These are phyloP conservation scores for Abscondita cerata DNA, from an alignment of 2,888 invertebrate species.

Conservation along the genomic window DNA sequence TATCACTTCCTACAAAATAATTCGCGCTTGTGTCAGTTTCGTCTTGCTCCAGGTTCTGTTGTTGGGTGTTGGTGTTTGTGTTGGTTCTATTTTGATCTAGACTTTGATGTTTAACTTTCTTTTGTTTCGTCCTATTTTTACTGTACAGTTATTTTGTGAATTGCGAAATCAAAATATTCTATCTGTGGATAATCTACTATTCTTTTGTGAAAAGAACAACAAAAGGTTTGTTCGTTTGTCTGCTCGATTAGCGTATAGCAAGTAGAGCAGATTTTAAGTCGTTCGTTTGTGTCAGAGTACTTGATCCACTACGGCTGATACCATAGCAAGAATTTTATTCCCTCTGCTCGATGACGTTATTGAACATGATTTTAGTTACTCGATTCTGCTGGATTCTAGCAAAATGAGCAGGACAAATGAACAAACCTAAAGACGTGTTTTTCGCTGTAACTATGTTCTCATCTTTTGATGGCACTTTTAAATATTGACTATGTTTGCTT, in stretches of 20 bases:
- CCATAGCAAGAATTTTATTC: too few species aligned
- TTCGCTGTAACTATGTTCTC: background rate
- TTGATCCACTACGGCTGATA: too few species aligned
- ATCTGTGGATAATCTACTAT: background rate
- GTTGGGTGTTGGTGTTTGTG: background rate
- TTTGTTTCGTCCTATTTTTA: background rate
- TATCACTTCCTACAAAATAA: background rate
- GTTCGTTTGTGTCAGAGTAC: too few species aligned
- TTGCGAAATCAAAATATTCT: background rate
- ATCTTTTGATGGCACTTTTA: background rate
- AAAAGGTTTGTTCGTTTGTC: too few species aligned
- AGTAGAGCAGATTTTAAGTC: too few species aligned
- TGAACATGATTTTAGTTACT: too few species aligned
- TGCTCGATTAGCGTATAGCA: too few species aligned
- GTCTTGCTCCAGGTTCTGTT: background rate
- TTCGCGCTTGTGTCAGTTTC: conserved; percentile 1
- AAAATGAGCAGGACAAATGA: too few species aligned
- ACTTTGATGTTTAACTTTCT: background rate
- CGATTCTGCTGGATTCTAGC: too few species aligned
- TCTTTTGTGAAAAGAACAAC: background rate
- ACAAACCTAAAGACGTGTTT: background rate
- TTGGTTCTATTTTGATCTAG: background rate
- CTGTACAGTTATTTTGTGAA: background rate
- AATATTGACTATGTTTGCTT: background rate
- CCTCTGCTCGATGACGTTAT: too few species aligned